Evolutionary conservation across 2,797 vertebrate genomes (phyloP), one percentile per base, ranked within the genome.

Genomic region (Morelia viridis): DNA sequence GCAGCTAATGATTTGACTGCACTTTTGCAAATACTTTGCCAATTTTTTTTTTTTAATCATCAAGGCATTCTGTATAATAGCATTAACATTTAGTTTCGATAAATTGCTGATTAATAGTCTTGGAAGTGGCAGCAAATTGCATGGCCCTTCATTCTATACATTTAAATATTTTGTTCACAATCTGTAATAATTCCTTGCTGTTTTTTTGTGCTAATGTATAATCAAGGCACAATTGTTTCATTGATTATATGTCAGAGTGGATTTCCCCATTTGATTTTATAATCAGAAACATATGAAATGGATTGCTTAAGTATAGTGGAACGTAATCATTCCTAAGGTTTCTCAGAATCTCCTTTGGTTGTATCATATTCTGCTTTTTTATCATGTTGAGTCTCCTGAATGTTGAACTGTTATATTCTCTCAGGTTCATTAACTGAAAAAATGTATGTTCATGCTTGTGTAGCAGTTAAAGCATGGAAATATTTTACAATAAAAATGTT

Each of bases 381-480:
- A 61, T 92, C 88, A 13, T 90, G 89, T 65, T 85, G 83, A 80
- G 0, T 22, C 88, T 91, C 92, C 83, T 58, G 86, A 88, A 68
- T 85, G 89, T 87, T 58, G 5, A 83, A 87, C 11, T 12, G 35
- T 87, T 83, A 28, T 46, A 91, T 88, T 35, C 28, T 58, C 87
- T 89, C 87, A 92, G 87, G 87, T 85, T 90, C 76, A 11, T 62
- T 93, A 87, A 88, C 12, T 89, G n/a, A 62, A 93, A 87, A 5
- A 1, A 8, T 24, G 2, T 89, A 83, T 26, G 71, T 95, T 88
- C 41, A 84, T 94, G 58, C 1, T 88, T 92, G 83, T 89, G 53
- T 85, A 46, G 46, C 93, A 94, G 90, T 86, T 94, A 94, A 92
- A 92, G 93, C 93, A 94, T 76, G 91, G 90, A 91, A 94, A 90